Conservation (phyloP, 1,140 invertebrate species). For the honey bee (Apis mellifera) region DNA sequence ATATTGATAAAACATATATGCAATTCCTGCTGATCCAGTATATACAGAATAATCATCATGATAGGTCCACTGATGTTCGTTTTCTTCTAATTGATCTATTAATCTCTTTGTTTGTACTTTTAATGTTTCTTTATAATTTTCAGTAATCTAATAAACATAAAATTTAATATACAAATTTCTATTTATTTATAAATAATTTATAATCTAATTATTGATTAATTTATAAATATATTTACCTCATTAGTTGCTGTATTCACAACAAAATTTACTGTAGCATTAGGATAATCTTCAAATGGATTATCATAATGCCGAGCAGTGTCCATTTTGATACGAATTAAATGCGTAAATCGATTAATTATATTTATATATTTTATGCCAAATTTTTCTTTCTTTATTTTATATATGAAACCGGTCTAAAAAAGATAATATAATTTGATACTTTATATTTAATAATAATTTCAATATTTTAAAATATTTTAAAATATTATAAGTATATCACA, state of each 20-base stretch:
- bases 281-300: slow-evolving; percentile 68
- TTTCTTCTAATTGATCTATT: slow-evolving; percentile 63
- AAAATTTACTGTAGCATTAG: slow-evolving; percentile 8
- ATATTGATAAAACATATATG: slow-evolving; percentile 82
- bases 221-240: slow-evolving; percentile 31
- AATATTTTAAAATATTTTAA: not conserved
- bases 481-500: not conserved
- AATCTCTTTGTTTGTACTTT: slow-evolving; percentile 54
- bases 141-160: slow-evolving; percentile 63
- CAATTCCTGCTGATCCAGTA: slow-evolving; percentile 82
- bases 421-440: not conserved
- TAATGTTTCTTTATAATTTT: slow-evolving; percentile 64
- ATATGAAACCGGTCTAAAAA: not conserved
- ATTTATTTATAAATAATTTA: slow-evolving; percentile 13
- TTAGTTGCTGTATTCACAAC: slow-evolving; percentile 51
- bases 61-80: slow-evolving; percentile 66
- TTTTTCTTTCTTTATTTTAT: slow-evolving; percentile 1
- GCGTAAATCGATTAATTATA: not conserved
- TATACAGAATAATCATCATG: slow-evolving; percentile 80
- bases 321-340: slow-evolving; percentile 40
- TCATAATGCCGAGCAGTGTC: slow-evolving; percentile 52
- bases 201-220: not conserved
- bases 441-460: not conserved
- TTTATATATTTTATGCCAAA: not conserved
- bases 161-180: not conserved